phyloP scores from a whole-genome alignment of 2,888 invertebrate genomes.

The Ephialtes manifestator region DNA sequence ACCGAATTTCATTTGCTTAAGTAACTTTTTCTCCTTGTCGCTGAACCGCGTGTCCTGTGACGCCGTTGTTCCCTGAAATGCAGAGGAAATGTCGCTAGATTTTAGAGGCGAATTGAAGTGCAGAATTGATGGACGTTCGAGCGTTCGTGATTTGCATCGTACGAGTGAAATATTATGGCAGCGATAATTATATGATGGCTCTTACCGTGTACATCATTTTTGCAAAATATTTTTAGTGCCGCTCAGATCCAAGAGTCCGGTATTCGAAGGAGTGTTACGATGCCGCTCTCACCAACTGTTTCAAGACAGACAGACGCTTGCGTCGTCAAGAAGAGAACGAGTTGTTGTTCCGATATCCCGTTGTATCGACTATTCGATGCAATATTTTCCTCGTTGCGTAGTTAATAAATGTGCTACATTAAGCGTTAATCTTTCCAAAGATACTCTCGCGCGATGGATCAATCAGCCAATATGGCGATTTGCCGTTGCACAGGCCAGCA shows the following conservation, averaged over 20 bases:
- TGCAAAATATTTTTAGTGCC: conserved; percentile 57
- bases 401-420: not conserved
- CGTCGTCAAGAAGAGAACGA: not conserved
- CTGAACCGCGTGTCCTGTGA: conserved; percentile 99
- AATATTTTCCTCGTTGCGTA: not conserved
- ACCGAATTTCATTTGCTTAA: conserved; percentile 99
- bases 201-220: conserved; percentile 88
- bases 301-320: not conserved
- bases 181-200: conserved; percentile 3
- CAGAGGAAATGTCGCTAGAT: not conserved
- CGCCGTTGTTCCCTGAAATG: conserved; percentile 96
- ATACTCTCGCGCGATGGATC: conserved; percentile 53
- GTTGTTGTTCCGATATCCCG: not conserved
- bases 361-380: conserved; percentile 15
- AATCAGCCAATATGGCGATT: conserved; percentile 63
- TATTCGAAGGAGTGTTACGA: conserved; percentile 53
- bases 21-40: conserved; percentile 99
- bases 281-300: conserved; percentile 41
- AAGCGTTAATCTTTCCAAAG: conserved; percentile 8
- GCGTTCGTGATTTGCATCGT: not conserved
- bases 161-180: conserved; percentile 3
- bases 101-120: not conserved
- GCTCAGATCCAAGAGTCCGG: conserved; percentile 32
- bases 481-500: conserved; percentile 4
- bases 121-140: not conserved